Evolutionary conservation across 1,140 invertebrate genomes (phyloP), one percentile per base, ranked within the genome.

Genomic region (Arctopsyche grandis): DNA sequence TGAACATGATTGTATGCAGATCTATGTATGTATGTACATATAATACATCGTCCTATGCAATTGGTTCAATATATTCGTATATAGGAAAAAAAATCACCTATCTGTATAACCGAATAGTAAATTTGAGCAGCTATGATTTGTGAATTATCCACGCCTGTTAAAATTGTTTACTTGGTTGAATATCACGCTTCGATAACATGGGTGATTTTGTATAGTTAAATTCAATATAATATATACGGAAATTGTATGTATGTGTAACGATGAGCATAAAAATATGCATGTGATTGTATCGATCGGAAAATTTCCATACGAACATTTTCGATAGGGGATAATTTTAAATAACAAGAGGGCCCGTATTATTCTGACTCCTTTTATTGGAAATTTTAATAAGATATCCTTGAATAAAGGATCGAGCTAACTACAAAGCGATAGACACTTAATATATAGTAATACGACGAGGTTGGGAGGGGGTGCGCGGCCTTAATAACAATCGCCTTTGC

Each of bases 401-500:
- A 46, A 71, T 66, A 71, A 71, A 38, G 38, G 69, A 71, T 46
- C 38, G 21, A 9, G 5, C 29, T 38, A 48, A 19, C 14, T 71
- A 71, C 69, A 71, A 71, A 46, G 69, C 69, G 44, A 71, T 71
- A 71, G 69, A 71, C 69, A 71, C 69, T 71, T 71, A 46, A 46
- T 71, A 71, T 71, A 71, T 71, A 48, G 66, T 46, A 71, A 71
- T 71, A 21, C 38, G 38, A 29, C 22, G 14, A 66, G n/a, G 19
- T 5, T 16, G 24, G 12, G 58, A 63, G 12, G 10, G 63, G 16
- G 56, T 5, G 19, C 63, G 21, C 26, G 22, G n/a, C 43, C 69
- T 19, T 71, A 71, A 71, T 71, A 71, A 71, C 69, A 71, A 71
- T 71, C 69, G 69, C 38, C 24, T 60, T 60, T 69, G 0, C 69